Evolutionary conservation across 2,113 vertebrate genomes (phyloP).

Genomic region (Ciconia stormi): DNA sequence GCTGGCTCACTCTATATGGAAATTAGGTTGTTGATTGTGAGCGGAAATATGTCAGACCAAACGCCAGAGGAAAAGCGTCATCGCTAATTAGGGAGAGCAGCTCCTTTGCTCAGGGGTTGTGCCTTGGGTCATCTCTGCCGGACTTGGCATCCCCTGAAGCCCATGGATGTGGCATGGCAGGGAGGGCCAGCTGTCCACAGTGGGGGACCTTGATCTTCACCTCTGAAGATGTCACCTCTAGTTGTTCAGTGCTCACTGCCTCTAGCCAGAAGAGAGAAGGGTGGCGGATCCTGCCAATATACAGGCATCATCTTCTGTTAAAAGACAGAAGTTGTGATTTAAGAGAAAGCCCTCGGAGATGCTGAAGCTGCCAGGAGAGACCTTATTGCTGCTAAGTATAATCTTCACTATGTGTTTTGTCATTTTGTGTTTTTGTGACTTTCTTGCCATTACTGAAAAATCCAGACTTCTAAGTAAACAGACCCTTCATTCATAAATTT

Average conservation of each 20-base stretch:
- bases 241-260: background rate
- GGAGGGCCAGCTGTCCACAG: background rate
- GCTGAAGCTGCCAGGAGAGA: background rate
- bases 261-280: background rate
- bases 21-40: background rate
- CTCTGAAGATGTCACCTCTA: background rate
- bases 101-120: background rate
- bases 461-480: background rate
- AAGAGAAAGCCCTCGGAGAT: background rate
- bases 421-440: background rate
- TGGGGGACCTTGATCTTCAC: background rate
- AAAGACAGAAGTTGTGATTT: background rate
- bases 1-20: background rate
- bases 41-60: background rate
- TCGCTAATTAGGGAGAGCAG: background rate
- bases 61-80: background rate
- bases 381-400: background rate
- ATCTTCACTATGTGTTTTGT: background rate
- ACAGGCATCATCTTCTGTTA: background rate
- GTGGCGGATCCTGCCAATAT: background rate
- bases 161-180: fast-evolving
- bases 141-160: background rate
- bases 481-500: background rate
- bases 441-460: background rate
- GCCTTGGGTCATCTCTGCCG: background rate